Evolutionary conservation across 2,888 invertebrate genomes (phyloP).

Genomic region (Mantis religiosa): DNA sequence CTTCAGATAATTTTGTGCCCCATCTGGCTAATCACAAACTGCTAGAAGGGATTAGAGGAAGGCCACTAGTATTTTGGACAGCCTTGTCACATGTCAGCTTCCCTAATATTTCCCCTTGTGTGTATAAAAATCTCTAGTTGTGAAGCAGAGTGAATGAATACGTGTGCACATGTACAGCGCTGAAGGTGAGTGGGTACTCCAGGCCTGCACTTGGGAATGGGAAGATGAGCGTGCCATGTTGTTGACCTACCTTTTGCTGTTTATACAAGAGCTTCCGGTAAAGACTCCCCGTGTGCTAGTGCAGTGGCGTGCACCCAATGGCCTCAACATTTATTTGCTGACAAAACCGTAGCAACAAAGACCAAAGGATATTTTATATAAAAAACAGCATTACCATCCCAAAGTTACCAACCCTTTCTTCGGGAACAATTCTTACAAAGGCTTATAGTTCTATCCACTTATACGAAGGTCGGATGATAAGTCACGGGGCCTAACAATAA

Average conservation of each 20-base stretch:
- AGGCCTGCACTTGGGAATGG: neutral
- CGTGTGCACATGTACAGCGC: neutral
- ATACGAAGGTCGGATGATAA: too few relatives aligned
- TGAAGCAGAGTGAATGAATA: neutral
- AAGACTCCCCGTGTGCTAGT: neutral
- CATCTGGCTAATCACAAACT: too few relatives aligned
- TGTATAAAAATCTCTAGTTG: neutral
- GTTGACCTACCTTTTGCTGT: neutral
- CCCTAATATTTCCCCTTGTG: neutral
- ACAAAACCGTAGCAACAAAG: too few relatives aligned
- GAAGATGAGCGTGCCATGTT: neutral
- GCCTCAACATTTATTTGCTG: too few relatives aligned
- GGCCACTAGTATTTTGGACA: neutral
- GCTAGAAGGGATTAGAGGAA: too few relatives aligned
- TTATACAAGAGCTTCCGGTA: neutral
- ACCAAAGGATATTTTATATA: too few relatives aligned
- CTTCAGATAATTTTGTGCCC: too few relatives aligned
- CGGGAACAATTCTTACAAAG: too few relatives aligned
- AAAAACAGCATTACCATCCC: too few relatives aligned
- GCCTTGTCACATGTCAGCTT: neutral
- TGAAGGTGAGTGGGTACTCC: neutral
- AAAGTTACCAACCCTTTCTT: too few relatives aligned
- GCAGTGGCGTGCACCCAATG: neutral
- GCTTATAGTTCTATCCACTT: too few relatives aligned
- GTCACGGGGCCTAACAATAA: too few relatives aligned